These are phyloP conservation scores for Camponotus fellah DNA, from an alignment of 2,888 invertebrate genomes.

Conservation along the genomic window DNA sequence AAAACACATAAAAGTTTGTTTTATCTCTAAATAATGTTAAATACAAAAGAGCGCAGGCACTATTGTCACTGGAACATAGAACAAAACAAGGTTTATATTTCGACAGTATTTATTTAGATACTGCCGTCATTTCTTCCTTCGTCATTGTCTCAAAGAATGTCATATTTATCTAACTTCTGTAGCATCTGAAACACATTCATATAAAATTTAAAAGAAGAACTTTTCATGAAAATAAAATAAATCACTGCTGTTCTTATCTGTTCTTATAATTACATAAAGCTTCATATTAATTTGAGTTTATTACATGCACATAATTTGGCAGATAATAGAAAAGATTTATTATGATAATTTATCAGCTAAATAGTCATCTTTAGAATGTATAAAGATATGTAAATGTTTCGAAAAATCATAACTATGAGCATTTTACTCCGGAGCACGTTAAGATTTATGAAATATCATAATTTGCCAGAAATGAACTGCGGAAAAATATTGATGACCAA, in stretches of 20 bases:
- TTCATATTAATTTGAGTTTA: background rate
- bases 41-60: conserved; percentile 24
- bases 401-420: conserved; percentile 16
- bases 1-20: conserved; percentile 54
- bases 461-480: conserved; percentile 22
- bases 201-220: conserved; percentile 6
- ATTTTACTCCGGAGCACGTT: background rate
- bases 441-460: conserved; percentile 30
- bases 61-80: conserved; percentile 32
- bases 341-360: background rate
- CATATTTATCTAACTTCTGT: conserved; percentile 34
- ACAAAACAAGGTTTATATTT: background rate
- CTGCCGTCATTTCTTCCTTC: background rate
- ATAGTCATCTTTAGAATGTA: conserved; percentile 13
- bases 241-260: background rate
- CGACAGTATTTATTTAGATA: conserved; percentile 27
- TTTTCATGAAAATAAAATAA: background rate
- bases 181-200: background rate
- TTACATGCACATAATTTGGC: background rate
- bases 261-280: background rate
- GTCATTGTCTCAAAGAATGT: background rate
- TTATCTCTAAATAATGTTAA: conserved; percentile 47
- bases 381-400: background rate
- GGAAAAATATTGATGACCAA: background rate
- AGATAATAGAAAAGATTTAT: background rate